Evolutionary conservation across 2,888 invertebrate genomes (phyloP), one percentile per base, ranked within the genome.

Genomic region (Pachycephus smyrnensis): DNA sequence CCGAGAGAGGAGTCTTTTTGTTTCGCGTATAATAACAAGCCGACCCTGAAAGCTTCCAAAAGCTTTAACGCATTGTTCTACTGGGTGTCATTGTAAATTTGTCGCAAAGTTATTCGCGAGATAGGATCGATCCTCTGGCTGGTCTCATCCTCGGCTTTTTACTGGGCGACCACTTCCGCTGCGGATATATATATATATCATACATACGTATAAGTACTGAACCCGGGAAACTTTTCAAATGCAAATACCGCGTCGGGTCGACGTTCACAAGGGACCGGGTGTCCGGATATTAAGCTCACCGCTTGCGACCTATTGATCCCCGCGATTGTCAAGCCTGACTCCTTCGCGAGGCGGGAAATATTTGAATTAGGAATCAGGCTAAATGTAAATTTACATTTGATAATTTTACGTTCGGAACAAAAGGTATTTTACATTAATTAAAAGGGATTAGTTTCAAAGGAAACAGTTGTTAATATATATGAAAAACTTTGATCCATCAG

Each of bases 201-300:
- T 33, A 33, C 4, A 33, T 33, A 33, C 3, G 1, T 12, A 23
- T 71, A 32, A n/a, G n/a, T 71, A 31, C 9, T 31, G 12, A 71
- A 23, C 23, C 23, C 71, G 69, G 36, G 36, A 23, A 76, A 76
- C 76, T 69, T 76, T 76, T 73, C 75, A 76, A 68, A 33, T 71
- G 71, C 71, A 69, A 76, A 76, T 68, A n/a, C 15, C 15, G 35
- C 40, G 68, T 23, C 12, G 75, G 75, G 30, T 75, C 40, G 55
- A 55, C 36, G n/a, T 36, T 36, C 31, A 74, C 32, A 33, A 30
- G 37, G 30, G 37, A 36, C 74, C n/a, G 36, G 55, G 55, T 33
- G 32, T 55, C 37, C 23, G 55, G 69, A 75, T 75, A 75, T 71
- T 71, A 23, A 71, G 71, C 71, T 71, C 71, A 23, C 6, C 31